phyloP scores from a whole-genome alignment of 2,113 vertebrate genomes.

The Gadus macrocephalus region DNA sequence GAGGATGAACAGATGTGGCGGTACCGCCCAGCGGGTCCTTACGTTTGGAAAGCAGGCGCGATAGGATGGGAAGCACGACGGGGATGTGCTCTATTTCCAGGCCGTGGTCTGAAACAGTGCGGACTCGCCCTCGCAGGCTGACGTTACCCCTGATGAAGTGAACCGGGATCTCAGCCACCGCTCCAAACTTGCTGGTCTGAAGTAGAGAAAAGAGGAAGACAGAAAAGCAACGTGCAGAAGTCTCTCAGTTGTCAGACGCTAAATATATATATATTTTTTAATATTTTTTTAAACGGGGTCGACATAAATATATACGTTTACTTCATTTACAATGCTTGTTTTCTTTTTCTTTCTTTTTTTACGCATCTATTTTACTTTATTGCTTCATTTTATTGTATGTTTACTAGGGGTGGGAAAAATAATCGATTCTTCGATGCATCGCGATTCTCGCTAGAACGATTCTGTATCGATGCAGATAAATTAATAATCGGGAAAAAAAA shows the following conservation, averaged over 20 bases:
- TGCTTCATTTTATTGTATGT: too few species aligned
- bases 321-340: background rate
- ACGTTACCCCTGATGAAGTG: conserved; percentile 84
- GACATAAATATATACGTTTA: background rate
- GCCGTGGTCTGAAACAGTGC: conserved; percentile 73
- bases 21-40: conserved; percentile 43
- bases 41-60: conserved; percentile 75
- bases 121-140: conserved; percentile 82
- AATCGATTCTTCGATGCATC: too few species aligned
- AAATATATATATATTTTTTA: too few species aligned
- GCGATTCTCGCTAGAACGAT: too few species aligned
- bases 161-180: conserved; percentile 79
- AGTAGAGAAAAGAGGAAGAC: conserved; percentile 11
- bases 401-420: too few species aligned
- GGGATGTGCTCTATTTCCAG: conserved; percentile 89
- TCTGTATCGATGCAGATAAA: too few species aligned
- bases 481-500: too few species aligned
- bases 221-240: too few species aligned
- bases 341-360: too few species aligned
- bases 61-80: conserved; percentile 79
- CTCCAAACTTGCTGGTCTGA: conserved; percentile 80
- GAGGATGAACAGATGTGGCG: too few species aligned
- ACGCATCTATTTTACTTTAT: too few species aligned
- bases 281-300: background rate
- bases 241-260: too few species aligned